Evolutionary conservation across 2,113 vertebrate species (phyloP).

Genomic region (Kobus ellipsiprymnus): DNA sequence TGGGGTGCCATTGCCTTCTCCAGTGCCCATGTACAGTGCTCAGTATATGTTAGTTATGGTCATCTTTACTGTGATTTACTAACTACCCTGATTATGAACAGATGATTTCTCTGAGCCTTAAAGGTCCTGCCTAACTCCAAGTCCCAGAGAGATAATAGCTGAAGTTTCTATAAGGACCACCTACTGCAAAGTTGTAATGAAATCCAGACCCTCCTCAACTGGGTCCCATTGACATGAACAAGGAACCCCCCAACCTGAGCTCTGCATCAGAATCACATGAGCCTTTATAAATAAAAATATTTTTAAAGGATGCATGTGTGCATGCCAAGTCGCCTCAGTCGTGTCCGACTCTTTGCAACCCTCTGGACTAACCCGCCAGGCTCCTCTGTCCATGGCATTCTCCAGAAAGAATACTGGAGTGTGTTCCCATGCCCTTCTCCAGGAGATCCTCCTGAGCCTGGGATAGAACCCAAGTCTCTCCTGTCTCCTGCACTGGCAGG

Average conservation of each 20-base stretch:
- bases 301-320: background rate
- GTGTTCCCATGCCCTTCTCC: background rate
- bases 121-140: background rate
- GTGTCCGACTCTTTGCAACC: background rate
- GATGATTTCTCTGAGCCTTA: background rate
- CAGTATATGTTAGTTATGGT: background rate
- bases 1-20: too few relatives aligned
- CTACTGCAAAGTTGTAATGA: background rate
- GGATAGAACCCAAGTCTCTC: background rate
- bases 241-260: background rate
- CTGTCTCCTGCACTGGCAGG: background rate
- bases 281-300: background rate
- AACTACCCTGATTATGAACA: background rate
- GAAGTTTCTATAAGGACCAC: background rate
- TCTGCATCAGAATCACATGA: background rate
- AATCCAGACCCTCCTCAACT: background rate
- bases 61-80: background rate
- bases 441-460: background rate
- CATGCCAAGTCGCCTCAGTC: background rate
- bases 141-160: background rate
- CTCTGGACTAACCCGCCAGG: background rate
- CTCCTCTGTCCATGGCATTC: background rate
- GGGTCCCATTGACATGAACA: background rate
- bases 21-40: background rate
- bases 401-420: background rate